A percentile compares a stretch with the other conserved stretches of the same genome.
These are phyloP conservation scores for Pygoscelis adeliae DNA, from an alignment of 2,113 vertebrate genomes.

Conservation along the genomic window DNA sequence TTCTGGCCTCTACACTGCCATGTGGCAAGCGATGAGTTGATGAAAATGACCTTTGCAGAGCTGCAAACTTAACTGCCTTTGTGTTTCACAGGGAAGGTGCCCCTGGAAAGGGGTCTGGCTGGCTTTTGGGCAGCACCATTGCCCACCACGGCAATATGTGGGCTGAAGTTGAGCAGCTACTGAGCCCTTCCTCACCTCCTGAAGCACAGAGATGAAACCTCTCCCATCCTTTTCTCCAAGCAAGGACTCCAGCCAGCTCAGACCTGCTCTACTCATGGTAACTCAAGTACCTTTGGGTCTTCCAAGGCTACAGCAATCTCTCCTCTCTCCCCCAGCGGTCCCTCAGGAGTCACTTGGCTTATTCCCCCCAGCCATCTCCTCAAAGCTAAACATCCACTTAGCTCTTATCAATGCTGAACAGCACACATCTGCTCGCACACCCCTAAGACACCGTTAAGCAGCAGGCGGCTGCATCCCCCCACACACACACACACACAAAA, in stretches of 20 bases:
- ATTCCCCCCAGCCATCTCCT: not conserved
- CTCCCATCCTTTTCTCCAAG: not conserved
- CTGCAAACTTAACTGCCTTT: not conserved
- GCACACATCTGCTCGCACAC: not conserved
- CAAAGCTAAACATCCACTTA: not conserved
- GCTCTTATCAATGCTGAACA: not conserved
- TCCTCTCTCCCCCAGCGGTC: not conserved
- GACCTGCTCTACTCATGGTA: not conserved
- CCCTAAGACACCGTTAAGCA: not conserved
- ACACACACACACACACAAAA: not conserved
- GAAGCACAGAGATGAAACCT: not conserved
- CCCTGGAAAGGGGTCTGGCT: not conserved
- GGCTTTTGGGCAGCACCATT: not conserved
- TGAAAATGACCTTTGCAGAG: not conserved
- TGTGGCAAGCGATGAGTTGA: accelerated
- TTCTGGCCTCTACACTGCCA: not conserved
- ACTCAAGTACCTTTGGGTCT: not conserved
- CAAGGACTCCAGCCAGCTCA: not conserved
- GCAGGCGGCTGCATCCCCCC: not conserved
- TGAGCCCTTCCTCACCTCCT: not conserved
- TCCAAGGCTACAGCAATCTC: not conserved
- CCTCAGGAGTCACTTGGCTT: not conserved
- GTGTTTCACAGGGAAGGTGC: not conserved
- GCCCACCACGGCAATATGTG: accelerated
- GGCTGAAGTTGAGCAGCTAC: not conserved